Evolutionary conservation across 2,888 invertebrate genomes (phyloP), one percentile per base, ranked within the genome.

Genomic region (Leucophenga montana): DNA sequence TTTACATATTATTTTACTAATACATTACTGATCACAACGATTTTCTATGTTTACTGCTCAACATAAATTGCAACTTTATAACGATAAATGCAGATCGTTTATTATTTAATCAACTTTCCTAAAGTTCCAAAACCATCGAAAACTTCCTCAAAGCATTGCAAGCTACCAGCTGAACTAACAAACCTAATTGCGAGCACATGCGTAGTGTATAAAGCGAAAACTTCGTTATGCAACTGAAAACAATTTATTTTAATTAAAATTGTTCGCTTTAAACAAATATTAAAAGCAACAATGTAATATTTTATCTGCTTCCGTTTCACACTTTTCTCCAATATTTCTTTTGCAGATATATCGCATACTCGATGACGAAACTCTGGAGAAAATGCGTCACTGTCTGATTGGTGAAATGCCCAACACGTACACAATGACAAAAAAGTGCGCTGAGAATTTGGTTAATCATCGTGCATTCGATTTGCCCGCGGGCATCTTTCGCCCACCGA

Each of bases 341-440:
- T 69, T 69, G 5, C 70, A 89, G 89, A 83, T 89, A 68, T 88
- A 85, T 77, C 85, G 87, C 70, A 86, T 87, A 22, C 85, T 89
- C 46, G 87, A 89, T 67, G 88, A 88, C 70, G 80, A 84, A 56
- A 85, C 87, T 11, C 77, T 89, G 77, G 88, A 89, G 72, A 87
- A 88, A 78, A 74, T 89, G 68, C 83, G 86, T 27, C 88, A 87
- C 65, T 88, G 89, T 44, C 74, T 89, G 39, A 85, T 89, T 73
- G 88, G 88, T 46, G 85, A 86, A 53, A 86, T 89, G 86, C 89
- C 89, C 56, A 89, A 89, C 64, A 89, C 89, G n/a, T 89, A 89
- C 50, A 89, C 89, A 0, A 88, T 89, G 88, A 89, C 89, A 9
- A 89, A 89, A 77, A 88, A 88, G 68, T 89, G 88, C 67, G 87